A percentile compares a stretch with the other conserved stretches of the same genome.
Evolutionary conservation across 2,797 vertebrate species (phyloP).

Genomic region (Halcyon chelicuti): DNA sequence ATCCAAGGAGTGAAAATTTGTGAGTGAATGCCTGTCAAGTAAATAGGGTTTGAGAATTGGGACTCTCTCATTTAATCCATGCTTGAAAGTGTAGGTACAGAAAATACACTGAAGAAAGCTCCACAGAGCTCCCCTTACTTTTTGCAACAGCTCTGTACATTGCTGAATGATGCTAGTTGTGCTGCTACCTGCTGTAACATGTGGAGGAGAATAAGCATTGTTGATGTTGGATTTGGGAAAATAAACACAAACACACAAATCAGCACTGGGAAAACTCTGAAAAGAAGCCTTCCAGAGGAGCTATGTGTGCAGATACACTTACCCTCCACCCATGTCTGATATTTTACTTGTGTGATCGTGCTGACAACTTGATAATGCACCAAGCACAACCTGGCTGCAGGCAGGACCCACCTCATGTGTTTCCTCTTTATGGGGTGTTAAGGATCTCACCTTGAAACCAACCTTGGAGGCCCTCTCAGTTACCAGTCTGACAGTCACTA

Average conservation of each 20-base stretch:
- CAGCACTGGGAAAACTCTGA: background rate
- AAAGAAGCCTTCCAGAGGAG: background rate
- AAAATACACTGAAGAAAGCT: background rate
- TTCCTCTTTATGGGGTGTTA: background rate
- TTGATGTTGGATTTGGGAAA: background rate
- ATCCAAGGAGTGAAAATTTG: background rate
- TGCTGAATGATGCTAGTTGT: background rate
- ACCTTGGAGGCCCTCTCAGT: background rate
- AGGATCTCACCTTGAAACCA: background rate
- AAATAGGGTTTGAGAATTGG: background rate
- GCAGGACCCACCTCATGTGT: fast-evolving
- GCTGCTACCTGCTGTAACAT: background rate
- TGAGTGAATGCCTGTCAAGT: background rate
- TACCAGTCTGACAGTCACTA: background rate
- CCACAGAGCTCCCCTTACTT: background rate
- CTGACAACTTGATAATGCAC: fast-evolving
- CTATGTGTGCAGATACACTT: fast-evolving
- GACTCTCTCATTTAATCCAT: background rate
- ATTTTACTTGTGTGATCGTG: fast-evolving
- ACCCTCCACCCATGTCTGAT: background rate
- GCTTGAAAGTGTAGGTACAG: background rate
- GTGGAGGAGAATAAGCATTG: background rate
- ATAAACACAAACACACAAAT: background rate
- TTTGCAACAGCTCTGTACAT: background rate
- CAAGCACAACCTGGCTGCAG: background rate